phyloP scores from a whole-genome alignment of 1,140 invertebrate species.

The Paracyclopina nana region DNA sequence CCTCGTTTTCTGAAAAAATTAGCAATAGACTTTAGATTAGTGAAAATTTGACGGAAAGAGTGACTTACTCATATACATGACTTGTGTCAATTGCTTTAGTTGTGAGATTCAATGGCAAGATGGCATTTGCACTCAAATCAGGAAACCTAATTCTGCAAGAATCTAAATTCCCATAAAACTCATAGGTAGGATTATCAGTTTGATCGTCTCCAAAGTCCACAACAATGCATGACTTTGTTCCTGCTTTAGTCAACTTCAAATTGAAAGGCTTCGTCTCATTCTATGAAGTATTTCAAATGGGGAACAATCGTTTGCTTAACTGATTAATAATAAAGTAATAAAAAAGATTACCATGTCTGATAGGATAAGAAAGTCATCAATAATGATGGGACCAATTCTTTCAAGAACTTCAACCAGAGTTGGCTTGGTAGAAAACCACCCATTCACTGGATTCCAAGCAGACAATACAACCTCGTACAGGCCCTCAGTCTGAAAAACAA shows the following conservation, averaged over 20 bases:
- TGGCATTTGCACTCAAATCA: neutral
- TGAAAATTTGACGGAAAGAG: neutral
- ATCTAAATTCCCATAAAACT: slow-evolving; percentile 6
- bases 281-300: slow-evolving; percentile 15
- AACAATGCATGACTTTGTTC: slow-evolving; percentile 16
- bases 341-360: neutral
- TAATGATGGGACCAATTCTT: slow-evolving; percentile 7
- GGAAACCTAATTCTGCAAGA: slow-evolving; percentile 12
- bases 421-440: slow-evolving; percentile 3
- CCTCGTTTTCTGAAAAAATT: slow-evolving; percentile 1
- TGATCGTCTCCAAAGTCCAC: slow-evolving; percentile 17
- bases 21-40: neutral
- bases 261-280: slow-evolving; percentile 18
- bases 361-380: slow-evolving; percentile 9
- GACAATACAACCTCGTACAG: slow-evolving; percentile 1
- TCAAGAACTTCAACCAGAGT: slow-evolving; percentile 6
- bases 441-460: slow-evolving; percentile 8
- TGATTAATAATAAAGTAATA: neutral
- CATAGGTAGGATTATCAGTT: too few relatives aligned
- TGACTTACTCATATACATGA: slow-evolving; percentile 14
- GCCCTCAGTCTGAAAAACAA: neutral
- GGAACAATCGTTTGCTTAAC: neutral
- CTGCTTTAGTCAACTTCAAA: slow-evolving; percentile 1
- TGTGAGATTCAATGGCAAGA: slow-evolving; percentile 10
- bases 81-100: slow-evolving; percentile 5